Conservation (phyloP, 2,888 invertebrate species). For the Cephus runcator region DNA sequence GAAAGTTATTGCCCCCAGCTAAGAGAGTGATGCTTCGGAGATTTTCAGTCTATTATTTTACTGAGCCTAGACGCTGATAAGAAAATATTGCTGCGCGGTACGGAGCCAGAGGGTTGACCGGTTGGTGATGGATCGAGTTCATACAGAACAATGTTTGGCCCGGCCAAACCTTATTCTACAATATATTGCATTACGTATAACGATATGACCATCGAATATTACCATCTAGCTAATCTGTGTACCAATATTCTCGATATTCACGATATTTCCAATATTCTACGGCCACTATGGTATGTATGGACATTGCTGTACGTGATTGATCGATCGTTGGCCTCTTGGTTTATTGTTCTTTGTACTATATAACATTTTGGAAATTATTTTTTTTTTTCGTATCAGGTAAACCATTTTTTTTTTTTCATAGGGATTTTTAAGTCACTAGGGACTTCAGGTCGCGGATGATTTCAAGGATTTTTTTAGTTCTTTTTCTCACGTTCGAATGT, state of each 20-base stretch:
- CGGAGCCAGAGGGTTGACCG: not conserved
- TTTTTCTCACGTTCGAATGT: too few species aligned
- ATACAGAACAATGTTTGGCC: slow-evolving; percentile 16
- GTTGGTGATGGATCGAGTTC: slow-evolving; percentile 6
- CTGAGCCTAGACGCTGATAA: slow-evolving; percentile 1
- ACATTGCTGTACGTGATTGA: slow-evolving; percentile 11
- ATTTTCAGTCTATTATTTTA: not conserved
- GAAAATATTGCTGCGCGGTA: slow-evolving; percentile 7
- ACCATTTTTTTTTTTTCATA: not conserved
- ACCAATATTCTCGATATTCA: slow-evolving; percentile 18
- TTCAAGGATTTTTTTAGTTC: not conserved
- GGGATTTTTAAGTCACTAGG: not conserved
- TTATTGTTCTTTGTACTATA: not conserved
- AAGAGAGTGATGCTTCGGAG: not conserved
- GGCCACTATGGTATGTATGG: slow-evolving; percentile 1
- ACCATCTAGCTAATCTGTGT: slow-evolving; percentile 20
- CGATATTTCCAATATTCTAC: not conserved
- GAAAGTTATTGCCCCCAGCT: not conserved
- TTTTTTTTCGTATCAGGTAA: too few species aligned
- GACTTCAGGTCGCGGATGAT: not conserved
- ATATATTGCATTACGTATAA: slow-evolving; percentile 19
- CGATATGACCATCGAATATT: slow-evolving; percentile 18
- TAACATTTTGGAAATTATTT: not conserved
- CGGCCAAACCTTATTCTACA: slow-evolving; percentile 15
- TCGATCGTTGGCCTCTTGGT: slow-evolving; percentile 8